Percentiles rank a stretch among this genome's conserved stretches.
These are phyloP conservation scores for Tretioscincus oriximinensis DNA, from an alignment of 2,113 vertebrate species.

Conservation along the genomic window DNA sequence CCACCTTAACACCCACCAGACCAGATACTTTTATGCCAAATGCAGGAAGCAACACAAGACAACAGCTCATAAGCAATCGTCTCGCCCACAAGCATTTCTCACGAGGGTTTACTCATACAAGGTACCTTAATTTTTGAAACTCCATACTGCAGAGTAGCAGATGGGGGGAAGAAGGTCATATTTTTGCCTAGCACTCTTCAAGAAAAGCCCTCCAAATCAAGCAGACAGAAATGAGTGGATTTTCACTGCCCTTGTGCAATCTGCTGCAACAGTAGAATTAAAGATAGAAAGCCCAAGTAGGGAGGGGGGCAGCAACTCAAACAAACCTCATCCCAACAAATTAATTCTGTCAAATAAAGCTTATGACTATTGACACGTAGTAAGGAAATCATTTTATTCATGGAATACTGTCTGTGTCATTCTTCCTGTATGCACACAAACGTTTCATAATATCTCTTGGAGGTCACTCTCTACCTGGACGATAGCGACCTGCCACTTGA, in stretches of 20 bases:
- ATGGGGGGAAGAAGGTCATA: background rate
- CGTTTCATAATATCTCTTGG: no score
- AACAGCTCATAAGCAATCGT: background rate
- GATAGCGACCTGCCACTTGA: no score
- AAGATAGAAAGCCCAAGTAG: background rate
- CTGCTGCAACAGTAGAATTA: background rate
- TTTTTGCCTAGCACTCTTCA: background rate
- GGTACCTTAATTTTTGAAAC: background rate
- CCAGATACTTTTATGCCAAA: background rate
- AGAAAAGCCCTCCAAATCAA: constrained; percentile 1
- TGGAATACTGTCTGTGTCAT: no score
- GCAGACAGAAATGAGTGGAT: background rate
- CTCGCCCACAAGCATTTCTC: background rate
- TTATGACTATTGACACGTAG: no score
- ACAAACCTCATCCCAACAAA: no score
- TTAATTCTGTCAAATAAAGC: no score
- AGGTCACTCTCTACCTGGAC: no score
- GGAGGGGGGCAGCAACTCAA: background rate
- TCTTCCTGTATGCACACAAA: no score
- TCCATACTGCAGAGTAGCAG: background rate
- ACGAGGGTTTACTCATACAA: background rate
- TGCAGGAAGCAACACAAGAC: background rate
- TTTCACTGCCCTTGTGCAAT: background rate
- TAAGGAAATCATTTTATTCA: no score
- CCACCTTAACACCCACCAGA: background rate